Base-by-base conservation (phyloP, 2,113 vertebrate species). In the Gnathonemus echidnorhynchus region DNA sequence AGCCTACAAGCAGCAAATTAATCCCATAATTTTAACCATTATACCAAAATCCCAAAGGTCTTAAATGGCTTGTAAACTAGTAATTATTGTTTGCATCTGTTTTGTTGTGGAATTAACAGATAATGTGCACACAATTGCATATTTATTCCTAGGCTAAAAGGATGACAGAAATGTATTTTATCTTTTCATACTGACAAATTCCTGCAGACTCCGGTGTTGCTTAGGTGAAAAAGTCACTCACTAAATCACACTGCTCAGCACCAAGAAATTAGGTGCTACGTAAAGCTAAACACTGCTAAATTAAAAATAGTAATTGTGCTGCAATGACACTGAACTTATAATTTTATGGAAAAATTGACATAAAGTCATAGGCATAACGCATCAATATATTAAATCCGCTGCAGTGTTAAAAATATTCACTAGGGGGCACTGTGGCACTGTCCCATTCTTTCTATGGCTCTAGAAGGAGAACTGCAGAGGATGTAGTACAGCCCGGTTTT, bases 341-440 rank as follows among this genome's bases (percentile, higher is more conserved):
- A 5, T 42, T 42, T 80, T 17, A 80, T 80, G 15, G 74, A 17
- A 80, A 77, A 80, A 6, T 42, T 19, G 39, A 77, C 2, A 77
- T 39, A 5, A 77, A 19, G 17, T 42, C 35, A 35, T 31, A 19
- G 35, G 35, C 74, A 42, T 42, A 42, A 42, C 15, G 0, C 74
- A 42, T 19, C 17, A 15, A 80, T 7, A 80, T 42, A 19, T 24
- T 85, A 48, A 85, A 85, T 24, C 9, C 1, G 1, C 27, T 45
- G 86, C 48, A 77, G 66, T 83, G 2, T 70, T 24, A n/a, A 24
- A 7, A 86, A 15, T 7, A 11, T 3, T 24, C 93, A 92, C 90
- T 89, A 93, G 93, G 88, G 92, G 93, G 93, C 58, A 88, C 90
- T 91, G 87, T 91, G 84, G 53, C 48, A 48, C 83, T 42, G 42